A percentile compares a stretch with the other conserved stretches of the same genome.
These are phyloP conservation scores for Notodonta ziczac DNA, from an alignment of 2,888 invertebrate species.

Conservation along the genomic window DNA sequence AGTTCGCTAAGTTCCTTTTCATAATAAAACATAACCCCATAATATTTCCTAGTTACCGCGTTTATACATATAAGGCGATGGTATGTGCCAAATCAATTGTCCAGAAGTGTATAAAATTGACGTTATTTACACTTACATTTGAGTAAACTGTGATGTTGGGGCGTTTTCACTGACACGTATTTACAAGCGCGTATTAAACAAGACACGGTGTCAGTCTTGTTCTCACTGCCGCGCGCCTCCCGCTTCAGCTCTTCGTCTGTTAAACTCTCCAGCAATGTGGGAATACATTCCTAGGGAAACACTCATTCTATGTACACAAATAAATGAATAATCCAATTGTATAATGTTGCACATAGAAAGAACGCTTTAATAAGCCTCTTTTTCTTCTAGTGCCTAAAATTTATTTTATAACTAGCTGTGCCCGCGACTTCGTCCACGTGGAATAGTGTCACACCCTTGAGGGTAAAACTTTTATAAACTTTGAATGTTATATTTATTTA, in stretches of 20 bases:
- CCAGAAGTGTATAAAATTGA: not conserved
- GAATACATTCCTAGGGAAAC: constrained; percentile 91
- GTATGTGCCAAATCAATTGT: not conserved
- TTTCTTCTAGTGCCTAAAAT: too few relatives aligned
- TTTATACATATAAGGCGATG: not conserved
- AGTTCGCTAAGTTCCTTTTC: not conserved
- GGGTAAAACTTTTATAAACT: too few relatives aligned
- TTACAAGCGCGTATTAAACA: constrained; percentile 97
- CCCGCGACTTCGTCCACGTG: too few relatives aligned
- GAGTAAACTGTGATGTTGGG: constrained; percentile 90
- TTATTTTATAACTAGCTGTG: too few relatives aligned
- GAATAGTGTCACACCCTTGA: too few relatives aligned
- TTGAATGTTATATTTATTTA: too few relatives aligned
- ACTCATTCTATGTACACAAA: not conserved
- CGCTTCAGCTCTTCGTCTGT: constrained; percentile 98
- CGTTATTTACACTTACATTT: constrained; percentile 72
- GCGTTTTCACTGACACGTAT: constrained; percentile 93
- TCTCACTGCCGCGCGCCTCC: constrained; percentile 96
- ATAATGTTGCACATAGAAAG: too few relatives aligned
- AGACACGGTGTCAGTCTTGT: constrained; percentile 97
- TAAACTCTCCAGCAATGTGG: constrained; percentile 94
- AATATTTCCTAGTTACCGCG: too few relatives aligned
- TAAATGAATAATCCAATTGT: too few relatives aligned
- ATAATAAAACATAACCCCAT: too few relatives aligned
- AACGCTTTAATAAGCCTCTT: too few relatives aligned